Evolutionary conservation across 2,113 vertebrate species (phyloP).

Genomic region (Herpailurus yagouaroundi): DNA sequence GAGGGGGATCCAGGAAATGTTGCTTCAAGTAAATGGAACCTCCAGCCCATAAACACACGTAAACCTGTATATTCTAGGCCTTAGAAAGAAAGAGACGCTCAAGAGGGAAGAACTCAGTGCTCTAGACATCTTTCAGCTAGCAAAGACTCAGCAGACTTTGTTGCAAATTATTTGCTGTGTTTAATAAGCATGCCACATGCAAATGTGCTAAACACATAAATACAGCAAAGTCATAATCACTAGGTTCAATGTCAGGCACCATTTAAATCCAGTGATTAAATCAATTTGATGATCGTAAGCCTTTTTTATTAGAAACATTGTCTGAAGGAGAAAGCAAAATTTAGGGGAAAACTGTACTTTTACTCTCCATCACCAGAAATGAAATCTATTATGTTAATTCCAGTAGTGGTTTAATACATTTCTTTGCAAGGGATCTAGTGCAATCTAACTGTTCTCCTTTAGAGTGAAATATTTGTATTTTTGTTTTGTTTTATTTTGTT

Average conservation of each 20-base stretch:
- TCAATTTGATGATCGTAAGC: constrained; percentile 63
- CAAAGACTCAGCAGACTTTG: background rate
- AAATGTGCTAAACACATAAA: constrained; percentile 73
- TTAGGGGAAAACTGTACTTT: background rate
- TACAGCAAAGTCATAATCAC: constrained; percentile 72
- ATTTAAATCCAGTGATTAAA: constrained; percentile 72
- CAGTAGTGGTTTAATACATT: background rate
- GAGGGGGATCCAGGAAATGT: background rate
- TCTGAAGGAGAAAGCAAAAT: constrained; percentile 66
- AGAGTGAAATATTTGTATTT: background rate
- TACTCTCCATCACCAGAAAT: constrained; percentile 32
- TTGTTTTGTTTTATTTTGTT: no score
- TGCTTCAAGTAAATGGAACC: background rate
- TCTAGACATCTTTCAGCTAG: background rate
- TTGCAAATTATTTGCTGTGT: constrained; percentile 50
- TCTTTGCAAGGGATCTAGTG: background rate
- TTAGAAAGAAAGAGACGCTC: background rate
- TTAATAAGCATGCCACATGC: constrained; percentile 55
- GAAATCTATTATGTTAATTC: constrained; percentile 42
- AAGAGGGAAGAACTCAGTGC: background rate
- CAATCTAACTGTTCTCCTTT: constrained; percentile 42
- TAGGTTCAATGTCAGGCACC: constrained; percentile 73
- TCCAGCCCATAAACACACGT: background rate
- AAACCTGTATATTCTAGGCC: background rate
- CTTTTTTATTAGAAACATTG: constrained; percentile 51